A percentile compares a stretch with the other conserved stretches of the same genome.
Evolutionary conservation across 2,888 invertebrate genomes (phyloP).

Genomic region (Meghimatium bilineatum): DNA sequence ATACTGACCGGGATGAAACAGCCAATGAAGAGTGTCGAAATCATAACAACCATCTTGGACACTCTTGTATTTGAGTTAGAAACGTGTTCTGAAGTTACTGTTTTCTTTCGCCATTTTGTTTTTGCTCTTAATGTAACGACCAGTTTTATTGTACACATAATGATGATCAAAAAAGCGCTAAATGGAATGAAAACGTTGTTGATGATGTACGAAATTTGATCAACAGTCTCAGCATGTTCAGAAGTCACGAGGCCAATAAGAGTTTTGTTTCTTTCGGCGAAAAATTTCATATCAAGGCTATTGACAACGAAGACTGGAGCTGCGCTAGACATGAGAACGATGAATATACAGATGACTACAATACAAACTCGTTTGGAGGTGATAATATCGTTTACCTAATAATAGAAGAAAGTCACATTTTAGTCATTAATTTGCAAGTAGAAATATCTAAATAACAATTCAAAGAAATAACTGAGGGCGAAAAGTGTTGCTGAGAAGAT

Average conservation of each 20-base stretch:
- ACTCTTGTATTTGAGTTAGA: not conserved
- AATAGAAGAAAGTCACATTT: not conserved
- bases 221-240: not conserved
- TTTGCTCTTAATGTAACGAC: not conserved
- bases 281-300: not conserved
- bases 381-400: not conserved
- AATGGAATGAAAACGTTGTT: conserved; percentile 10
- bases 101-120: not conserved
- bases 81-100: not conserved
- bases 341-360: not conserved
- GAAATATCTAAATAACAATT: not conserved
- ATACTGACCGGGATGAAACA: conserved; percentile 2
- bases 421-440: not conserved
- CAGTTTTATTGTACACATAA: not conserved
- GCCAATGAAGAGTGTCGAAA: not conserved
- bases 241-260: not conserved
- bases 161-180: not conserved
- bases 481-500: too few species aligned
- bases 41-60: conserved; percentile 18
- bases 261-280: not conserved
- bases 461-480: too few species aligned
- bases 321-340: not conserved
- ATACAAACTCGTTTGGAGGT: conserved; percentile 4
- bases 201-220: not conserved
- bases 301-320: not conserved